A percentile compares a stretch with the other conserved stretches of the same genome.
phyloP scores from a whole-genome alignment of 2,113 vertebrate genomes.

The Benitochromis conjunctus region DNA sequence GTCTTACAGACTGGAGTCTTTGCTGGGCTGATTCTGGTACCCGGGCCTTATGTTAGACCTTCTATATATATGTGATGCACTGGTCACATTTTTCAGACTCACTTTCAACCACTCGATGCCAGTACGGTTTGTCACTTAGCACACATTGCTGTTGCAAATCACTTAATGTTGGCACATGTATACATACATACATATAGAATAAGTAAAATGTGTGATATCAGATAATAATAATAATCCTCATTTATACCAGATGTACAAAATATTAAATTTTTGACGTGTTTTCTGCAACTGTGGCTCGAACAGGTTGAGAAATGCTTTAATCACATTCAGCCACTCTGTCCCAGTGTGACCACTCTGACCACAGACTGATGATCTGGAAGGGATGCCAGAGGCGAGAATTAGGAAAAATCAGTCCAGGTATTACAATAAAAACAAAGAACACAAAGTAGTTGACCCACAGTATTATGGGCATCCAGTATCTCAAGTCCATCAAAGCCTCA shows the following conservation, averaged over 20 bases:
- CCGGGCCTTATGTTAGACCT: background rate
- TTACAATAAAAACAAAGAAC: background rate
- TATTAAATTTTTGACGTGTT: background rate
- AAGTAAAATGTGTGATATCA: background rate
- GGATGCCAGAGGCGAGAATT: background rate
- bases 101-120: background rate
- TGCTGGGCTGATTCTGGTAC: background rate
- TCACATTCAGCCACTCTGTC: background rate
- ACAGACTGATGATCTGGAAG: background rate
- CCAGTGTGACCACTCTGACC: background rate
- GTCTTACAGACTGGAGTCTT: background rate
- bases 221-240: background rate
- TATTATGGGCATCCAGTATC: no score
- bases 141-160: fast-evolving
- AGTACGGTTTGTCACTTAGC: background rate
- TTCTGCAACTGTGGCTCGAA: background rate
- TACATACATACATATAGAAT: fast-evolving
- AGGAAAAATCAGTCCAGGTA: background rate
- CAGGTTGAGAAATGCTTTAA: background rate
- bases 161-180: background rate
- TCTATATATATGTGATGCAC: background rate
- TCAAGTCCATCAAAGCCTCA: background rate
- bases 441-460: background rate
- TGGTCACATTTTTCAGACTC: background rate
- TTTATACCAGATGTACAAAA: background rate